Evolutionary conservation across 2,797 vertebrate species (phyloP).

Genomic region (Tiaroga cobitis): DNA sequence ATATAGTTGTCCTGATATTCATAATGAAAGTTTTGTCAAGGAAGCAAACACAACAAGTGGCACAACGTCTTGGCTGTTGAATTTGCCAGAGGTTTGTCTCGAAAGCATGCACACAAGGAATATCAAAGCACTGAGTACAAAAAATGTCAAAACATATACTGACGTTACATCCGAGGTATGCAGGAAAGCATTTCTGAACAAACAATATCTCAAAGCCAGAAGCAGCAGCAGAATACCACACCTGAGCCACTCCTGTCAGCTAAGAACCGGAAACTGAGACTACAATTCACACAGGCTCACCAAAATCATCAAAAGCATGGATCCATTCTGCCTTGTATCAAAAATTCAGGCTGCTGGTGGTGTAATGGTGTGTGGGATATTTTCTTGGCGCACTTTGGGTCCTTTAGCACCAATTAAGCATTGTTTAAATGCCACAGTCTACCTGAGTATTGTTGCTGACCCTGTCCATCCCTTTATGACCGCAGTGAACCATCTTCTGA

Average conservation of each 20-base stretch:
- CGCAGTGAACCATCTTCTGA: no score
- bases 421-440: no score
- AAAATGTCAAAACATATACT: not conserved
- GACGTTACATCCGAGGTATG: not conserved
- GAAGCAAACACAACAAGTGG: conserved; percentile 37
- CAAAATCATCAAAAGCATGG: not conserved
- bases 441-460: no score
- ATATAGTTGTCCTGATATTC: conserved; percentile 22
- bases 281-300: not conserved
- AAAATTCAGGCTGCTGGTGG: no score
- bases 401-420: no score
- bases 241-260: no score
- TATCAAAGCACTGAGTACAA: not conserved
- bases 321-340: not conserved
- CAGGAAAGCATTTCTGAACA: not conserved
- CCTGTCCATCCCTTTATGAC: no score
- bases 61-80: conserved; percentile 33
- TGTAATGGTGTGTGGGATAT: no score
- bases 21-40: conserved; percentile 29
- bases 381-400: no score
- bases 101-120: not conserved
- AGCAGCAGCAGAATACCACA: not conserved
- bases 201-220: not conserved
- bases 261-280: not conserved
- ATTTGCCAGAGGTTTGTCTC: not conserved